Evolutionary conservation across 2,113 vertebrate genomes (phyloP).

Genomic region (Pterocles orientalis): DNA sequence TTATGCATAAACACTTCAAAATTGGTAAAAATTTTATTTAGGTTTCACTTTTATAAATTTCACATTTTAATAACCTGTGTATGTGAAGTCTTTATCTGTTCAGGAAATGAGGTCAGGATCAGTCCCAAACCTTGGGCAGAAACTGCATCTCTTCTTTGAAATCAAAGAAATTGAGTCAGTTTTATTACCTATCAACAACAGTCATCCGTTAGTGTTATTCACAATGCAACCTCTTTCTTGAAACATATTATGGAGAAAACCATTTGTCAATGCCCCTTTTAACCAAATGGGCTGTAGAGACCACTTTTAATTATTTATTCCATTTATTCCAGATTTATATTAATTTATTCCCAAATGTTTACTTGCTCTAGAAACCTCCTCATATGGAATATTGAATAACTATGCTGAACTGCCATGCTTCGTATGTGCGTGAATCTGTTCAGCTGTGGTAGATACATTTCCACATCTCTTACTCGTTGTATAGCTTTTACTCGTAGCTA

Average conservation of each 20-base stretch:
- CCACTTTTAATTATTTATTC: neutral
- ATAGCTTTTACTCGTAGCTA: neutral
- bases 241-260: neutral
- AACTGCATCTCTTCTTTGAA: neutral
- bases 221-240: neutral
- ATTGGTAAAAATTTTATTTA: neutral
- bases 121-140: neutral
- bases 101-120: neutral
- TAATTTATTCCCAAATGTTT: neutral
- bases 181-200: neutral
- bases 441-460: neutral
- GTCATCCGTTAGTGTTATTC: neutral
- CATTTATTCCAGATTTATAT: neutral
- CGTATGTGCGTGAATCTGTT: neutral
- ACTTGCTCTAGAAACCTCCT: neutral
- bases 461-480: neutral
- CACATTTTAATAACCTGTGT: neutral
- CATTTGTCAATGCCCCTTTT: neutral
- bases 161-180: neutral
- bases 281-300: neutral
- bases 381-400: neutral
- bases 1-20: neutral
- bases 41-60: neutral
- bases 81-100: neutral
- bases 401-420: neutral